phyloP scores from a whole-genome alignment of 2,797 vertebrate species.

The Hylomyscus alleni region DNA sequence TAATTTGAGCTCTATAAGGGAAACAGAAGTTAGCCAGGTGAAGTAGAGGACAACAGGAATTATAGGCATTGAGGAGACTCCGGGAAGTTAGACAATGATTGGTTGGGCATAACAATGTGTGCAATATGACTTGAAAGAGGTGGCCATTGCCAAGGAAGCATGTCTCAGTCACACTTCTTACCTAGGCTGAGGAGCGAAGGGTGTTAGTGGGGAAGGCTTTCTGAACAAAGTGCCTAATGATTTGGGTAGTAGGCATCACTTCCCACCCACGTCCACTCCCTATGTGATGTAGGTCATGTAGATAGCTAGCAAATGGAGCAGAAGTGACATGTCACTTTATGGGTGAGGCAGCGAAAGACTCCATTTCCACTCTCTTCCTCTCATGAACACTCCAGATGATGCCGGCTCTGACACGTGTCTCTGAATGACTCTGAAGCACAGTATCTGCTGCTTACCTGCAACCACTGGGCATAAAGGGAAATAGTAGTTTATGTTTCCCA shows the following conservation, averaged over 20 bases:
- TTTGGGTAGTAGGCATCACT: background rate
- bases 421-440: background rate
- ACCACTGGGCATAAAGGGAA: background rate
- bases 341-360: background rate
- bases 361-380: background rate
- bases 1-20: background rate
- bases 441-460: background rate
- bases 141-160: background rate
- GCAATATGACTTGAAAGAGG: background rate
- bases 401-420: background rate
- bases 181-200: background rate
- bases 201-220: background rate
- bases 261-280: background rate
- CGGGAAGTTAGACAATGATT: background rate
- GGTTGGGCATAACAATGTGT: background rate
- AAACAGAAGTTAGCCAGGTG: background rate
- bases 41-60: background rate
- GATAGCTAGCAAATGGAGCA: background rate
- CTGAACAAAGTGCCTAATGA: background rate
- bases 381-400: background rate
- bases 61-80: background rate
- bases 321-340: background rate
- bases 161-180: background rate
- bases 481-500: background rate
- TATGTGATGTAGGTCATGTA: slow-evolving; percentile 8